Percentiles rank a stretch among this genome's conserved stretches.
Evolutionary conservation across 2,797 vertebrate species (phyloP).

Genomic region (Scomberomorus guttatus): DNA sequence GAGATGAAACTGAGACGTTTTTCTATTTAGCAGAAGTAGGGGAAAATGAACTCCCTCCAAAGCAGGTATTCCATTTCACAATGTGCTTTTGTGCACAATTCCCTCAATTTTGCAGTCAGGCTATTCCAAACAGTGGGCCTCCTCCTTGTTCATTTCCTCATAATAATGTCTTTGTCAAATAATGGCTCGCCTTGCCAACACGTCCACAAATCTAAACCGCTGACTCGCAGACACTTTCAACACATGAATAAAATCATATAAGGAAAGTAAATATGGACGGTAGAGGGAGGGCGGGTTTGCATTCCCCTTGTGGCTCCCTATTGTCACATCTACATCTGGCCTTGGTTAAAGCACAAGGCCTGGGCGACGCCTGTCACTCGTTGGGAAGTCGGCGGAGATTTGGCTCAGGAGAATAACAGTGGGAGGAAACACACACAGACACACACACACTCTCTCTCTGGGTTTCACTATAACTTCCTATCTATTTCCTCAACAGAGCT

Average conservation of each 20-base stretch:
- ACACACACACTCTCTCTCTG: constrained; percentile 19
- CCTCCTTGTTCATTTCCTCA: constrained; percentile 81
- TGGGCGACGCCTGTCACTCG: constrained; percentile 91
- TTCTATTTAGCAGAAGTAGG: constrained; percentile 55
- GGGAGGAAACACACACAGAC: constrained; percentile 86
- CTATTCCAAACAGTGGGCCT: constrained; percentile 79
- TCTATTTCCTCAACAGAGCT: constrained; percentile 31
- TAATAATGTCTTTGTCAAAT: constrained; percentile 86
- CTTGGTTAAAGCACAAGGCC: constrained; percentile 91
- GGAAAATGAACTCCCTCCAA: constrained; percentile 55
- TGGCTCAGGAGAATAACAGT: constrained; percentile 94
- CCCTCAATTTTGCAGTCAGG: constrained; percentile 57
- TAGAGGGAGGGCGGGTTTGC: constrained; percentile 68
- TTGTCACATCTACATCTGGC: constrained; percentile 96
- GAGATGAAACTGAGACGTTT: constrained; percentile 68
- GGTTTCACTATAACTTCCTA: constrained; percentile 43
- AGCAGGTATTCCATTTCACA: constrained; percentile 80
- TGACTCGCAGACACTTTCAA: constrained; percentile 76
- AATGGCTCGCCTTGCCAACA: constrained; percentile 79
- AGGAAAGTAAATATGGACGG: constrained; percentile 84
- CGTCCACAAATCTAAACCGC: constrained; percentile 78
- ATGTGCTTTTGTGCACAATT: constrained; percentile 79
- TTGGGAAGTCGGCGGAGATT: constrained; percentile 91
- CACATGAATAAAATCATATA: constrained; percentile 77
- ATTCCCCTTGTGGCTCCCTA: constrained; percentile 84